These are phyloP conservation scores for Garra rufa DNA, from an alignment of 2,113 vertebrate species.

Conservation along the genomic window DNA sequence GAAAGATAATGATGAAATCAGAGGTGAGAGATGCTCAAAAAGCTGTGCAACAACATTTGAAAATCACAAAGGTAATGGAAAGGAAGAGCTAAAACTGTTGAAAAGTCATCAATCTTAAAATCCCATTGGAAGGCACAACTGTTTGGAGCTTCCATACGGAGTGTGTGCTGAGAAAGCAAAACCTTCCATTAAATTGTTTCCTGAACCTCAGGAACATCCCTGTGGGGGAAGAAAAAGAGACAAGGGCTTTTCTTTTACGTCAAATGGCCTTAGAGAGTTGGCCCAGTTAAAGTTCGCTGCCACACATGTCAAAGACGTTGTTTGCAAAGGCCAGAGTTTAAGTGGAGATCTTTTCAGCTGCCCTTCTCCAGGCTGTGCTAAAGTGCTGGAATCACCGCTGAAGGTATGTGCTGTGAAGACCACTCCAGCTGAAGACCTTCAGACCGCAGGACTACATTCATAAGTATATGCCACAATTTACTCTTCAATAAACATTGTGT, in stretches of 20 bases:
- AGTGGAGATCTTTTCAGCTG: constrained; percentile 57
- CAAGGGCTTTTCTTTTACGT: constrained; percentile 69
- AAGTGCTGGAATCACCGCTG: constrained; percentile 58
- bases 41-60: not conserved
- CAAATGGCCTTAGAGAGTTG: constrained; percentile 70
- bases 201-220: constrained; percentile 65
- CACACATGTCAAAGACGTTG: constrained; percentile 69
- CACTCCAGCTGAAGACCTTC: constrained; percentile 2
- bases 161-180: constrained; percentile 55
- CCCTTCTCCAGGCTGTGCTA: constrained; percentile 54
- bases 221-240: constrained; percentile 68
- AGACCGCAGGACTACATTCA: constrained; percentile 31
- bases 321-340: constrained; percentile 70
- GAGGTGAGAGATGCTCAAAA: not conserved
- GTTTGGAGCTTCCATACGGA: constrained; percentile 25
- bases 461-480: constrained; percentile 18
- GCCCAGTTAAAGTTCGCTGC: constrained; percentile 66
- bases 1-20: not conserved
- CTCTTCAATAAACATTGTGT: not conserved
- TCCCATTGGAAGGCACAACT: not conserved
- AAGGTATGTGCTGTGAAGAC: constrained; percentile 71
- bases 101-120: constrained; percentile 23
- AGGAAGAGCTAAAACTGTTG: not conserved
- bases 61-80: constrained; percentile 6
- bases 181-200: constrained; percentile 63